Conservation (phyloP, 1,140 invertebrate species). For the Chelonus insularis region DNA sequence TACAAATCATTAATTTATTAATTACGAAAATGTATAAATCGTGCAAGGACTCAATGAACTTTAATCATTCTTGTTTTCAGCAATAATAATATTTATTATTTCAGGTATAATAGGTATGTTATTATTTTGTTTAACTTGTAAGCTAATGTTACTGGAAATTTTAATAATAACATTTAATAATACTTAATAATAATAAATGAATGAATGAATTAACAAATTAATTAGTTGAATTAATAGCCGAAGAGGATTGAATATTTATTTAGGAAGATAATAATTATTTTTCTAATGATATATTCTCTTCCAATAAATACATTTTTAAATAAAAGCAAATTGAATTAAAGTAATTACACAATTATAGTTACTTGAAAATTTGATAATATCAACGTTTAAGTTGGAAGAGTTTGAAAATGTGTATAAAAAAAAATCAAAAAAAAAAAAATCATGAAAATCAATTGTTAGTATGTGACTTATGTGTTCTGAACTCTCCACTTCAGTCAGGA, state of each 20-base stretch:
- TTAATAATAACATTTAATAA: constrained; percentile 14
- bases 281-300: no score
- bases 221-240: no score
- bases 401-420: constrained; percentile 37
- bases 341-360: constrained; percentile 27
- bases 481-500: constrained; percentile 62
- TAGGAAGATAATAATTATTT: no score
- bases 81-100: constrained; percentile 49
- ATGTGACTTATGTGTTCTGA: constrained; percentile 59
- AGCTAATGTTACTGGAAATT: constrained; percentile 35
- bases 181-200: constrained; percentile 13
- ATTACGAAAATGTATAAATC: no score
- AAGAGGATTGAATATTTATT: no score
- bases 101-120: constrained; percentile 61
- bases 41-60: no score
- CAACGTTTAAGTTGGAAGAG: constrained; percentile 38
- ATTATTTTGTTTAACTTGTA: constrained; percentile 59
- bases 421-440: no score
- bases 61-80: constrained; percentile 51
- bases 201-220: constrained; percentile 22
- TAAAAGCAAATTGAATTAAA: no score
- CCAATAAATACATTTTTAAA: no score
- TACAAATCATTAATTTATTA: constrained; percentile 3
- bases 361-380: constrained; percentile 35
- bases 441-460: constrained; percentile 51